Conservation (phyloP, 2,888 invertebrate genomes). For the Spialia ferax region DNA sequence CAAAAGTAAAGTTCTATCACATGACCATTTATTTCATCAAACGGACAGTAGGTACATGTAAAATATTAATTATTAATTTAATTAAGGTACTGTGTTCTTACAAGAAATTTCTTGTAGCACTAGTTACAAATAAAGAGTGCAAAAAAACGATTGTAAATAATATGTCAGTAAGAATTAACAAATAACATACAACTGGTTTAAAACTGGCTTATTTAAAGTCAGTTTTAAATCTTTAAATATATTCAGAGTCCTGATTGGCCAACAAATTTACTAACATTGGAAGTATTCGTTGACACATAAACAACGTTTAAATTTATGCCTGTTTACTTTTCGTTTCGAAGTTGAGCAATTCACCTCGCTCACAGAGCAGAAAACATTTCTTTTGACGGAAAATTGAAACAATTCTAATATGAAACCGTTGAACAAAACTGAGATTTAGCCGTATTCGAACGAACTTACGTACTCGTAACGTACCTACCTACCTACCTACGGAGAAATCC, state of each 20-base stretch:
- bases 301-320: slow-evolving; percentile 2
- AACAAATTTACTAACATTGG: background rate
- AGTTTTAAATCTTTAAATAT: background rate
- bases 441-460: background rate
- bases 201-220: too few relatives aligned
- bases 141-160: background rate
- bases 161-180: background rate
- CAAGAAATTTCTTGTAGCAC: too few relatives aligned
- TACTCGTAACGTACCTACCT: too few relatives aligned
- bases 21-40: too few relatives aligned
- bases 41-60: background rate
- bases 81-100: too few relatives aligned
- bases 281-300: background rate
- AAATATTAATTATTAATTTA: background rate
- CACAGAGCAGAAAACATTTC: background rate
- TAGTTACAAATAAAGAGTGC: background rate
- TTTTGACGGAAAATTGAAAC: background rate
- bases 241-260: background rate
- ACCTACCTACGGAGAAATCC: background rate
- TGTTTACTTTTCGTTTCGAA: slow-evolving; percentile 4
- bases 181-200: too few relatives aligned
- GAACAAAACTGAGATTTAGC: background rate
- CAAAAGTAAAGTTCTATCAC: too few relatives aligned
- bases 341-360: background rate
- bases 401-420: background rate